Evolutionary conservation across 2,888 invertebrate genomes (phyloP), one percentile per base, ranked within the genome.

Genomic region (Mystacides longicornis): DNA sequence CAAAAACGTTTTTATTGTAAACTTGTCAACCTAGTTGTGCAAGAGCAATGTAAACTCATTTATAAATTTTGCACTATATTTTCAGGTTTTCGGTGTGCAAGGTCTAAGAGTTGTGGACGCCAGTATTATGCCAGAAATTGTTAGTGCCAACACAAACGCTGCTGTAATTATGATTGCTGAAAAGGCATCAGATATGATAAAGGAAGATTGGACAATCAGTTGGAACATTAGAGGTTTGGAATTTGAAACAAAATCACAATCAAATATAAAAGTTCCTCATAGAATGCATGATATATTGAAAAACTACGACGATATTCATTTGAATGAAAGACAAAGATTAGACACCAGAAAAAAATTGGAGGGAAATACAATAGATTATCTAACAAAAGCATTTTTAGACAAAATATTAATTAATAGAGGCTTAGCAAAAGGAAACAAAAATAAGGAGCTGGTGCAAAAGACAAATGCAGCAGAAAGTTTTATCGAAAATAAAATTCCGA

Each of bases 111-210:
- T 93, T 0, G 80, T 90, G 2, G 93, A 93, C 67, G 88, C 85
- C 0, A 90, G 89, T 62, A 78, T 93, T 19, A 91, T 93, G 87
- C 92, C 92, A 0, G 80, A 72, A 1, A 87, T 92, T 52, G 77
- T 83, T 0, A 86, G 80, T 27, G 91, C 90, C 0, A 90, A 92
- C 65, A 91, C 89, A 0, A 90, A 90, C 64, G 89, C 88, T 0
- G 89, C 91, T 0, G 81, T 81, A 1, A 83, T 90, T 46, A 91
- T 91, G 91, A 85, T 92, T 45, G 91, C 85, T 0, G 91, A 92
- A 66, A 89, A 87, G 65, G 89, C 84, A 1, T 78, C 89, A 0
- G 89, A 91, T 64, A 82, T 92, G 79, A 88, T 92, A 62, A 89
- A 88, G 66, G 79, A 85, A 66, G 85, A 87, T 62, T 87, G 87